Conservation (phyloP, 2,888 invertebrate genomes). For the Polydrusus cervinus region DNA sequence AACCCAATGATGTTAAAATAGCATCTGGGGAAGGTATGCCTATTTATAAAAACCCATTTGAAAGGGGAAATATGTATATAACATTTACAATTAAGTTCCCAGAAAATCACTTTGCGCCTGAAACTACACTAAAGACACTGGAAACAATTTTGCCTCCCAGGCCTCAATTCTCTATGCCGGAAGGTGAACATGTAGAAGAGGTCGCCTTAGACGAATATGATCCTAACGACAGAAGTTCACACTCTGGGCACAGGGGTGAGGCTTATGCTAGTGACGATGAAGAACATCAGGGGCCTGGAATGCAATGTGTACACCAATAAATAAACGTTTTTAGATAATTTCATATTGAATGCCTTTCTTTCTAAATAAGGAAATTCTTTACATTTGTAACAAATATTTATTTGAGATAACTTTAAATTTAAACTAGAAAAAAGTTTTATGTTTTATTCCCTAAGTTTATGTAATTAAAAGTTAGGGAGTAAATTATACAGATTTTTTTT, state of each 20-base stretch:
- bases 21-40: conserved; percentile 95
- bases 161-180: conserved; percentile 81
- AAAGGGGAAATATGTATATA: conserved; percentile 90
- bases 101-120: conserved; percentile 83
- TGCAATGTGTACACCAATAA: conserved; percentile 90
- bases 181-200: conserved; percentile 89
- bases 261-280: conserved; percentile 83
- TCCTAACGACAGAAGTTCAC: conserved; percentile 74
- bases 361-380: conserved; percentile 68
- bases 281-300: conserved; percentile 74
- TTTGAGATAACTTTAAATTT: conserved; percentile 21
- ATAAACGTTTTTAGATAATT: conserved; percentile 52
- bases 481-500: conserved; percentile 5
- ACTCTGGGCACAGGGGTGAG: conserved; percentile 74
- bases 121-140: conserved; percentile 79
- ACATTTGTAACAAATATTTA: conserved; percentile 37
- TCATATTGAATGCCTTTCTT: conserved; percentile 68
- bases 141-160: conserved; percentile 85
- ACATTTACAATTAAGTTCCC: conserved; percentile 93
- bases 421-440: conserved; percentile 1
- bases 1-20: conserved; percentile 86
- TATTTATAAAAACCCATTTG: conserved; percentile 85
- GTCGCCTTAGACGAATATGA: conserved; percentile 87
- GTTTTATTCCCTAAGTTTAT: conserved; percentile 7
- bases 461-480: conserved; percentile 11